Evolutionary conservation across 2,888 invertebrate genomes (phyloP).

Genomic region (Emmelina monodactyla): DNA sequence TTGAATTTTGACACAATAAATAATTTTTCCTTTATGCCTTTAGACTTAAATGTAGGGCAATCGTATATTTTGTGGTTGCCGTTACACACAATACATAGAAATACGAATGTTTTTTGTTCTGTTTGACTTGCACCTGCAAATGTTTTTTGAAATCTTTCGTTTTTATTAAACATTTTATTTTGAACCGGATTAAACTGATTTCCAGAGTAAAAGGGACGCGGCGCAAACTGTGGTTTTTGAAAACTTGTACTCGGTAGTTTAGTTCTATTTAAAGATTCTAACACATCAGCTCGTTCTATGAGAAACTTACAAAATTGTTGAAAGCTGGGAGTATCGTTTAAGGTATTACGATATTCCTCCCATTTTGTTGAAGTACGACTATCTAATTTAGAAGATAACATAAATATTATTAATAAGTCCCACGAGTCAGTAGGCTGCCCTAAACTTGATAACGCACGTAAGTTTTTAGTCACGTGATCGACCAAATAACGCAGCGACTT

Average conservation of each 20-base stretch:
- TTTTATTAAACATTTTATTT: background rate
- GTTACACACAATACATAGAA: conserved; percentile 5
- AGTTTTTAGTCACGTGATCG: conserved; percentile 16
- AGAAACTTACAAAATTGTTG: conserved; percentile 13
- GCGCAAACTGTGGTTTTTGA: background rate
- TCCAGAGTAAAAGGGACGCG: too few species aligned
- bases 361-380: conserved; percentile 9
- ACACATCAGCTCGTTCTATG: conserved; percentile 13
- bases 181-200: background rate
- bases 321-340: conserved; percentile 10
- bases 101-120: background rate
- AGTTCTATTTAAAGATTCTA: conserved; percentile 10
- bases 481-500: conserved; percentile 13
- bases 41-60: conserved; percentile 6
- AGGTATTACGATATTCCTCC: conserved; percentile 8
- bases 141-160: too few species aligned
- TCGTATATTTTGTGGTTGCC: conserved; percentile 8
- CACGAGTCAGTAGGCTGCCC: conserved; percentile 15
- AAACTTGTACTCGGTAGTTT: background rate
- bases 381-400: conserved; percentile 14
- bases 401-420: conserved; percentile 11
- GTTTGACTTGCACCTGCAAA: too few species aligned
- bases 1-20: conserved; percentile 7
- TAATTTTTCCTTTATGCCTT: background rate
- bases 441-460: conserved; percentile 15